Evolutionary conservation across 2,888 invertebrate species (phyloP), one percentile per base, ranked within the genome.

Genomic region (Calliphora vomitoria): DNA sequence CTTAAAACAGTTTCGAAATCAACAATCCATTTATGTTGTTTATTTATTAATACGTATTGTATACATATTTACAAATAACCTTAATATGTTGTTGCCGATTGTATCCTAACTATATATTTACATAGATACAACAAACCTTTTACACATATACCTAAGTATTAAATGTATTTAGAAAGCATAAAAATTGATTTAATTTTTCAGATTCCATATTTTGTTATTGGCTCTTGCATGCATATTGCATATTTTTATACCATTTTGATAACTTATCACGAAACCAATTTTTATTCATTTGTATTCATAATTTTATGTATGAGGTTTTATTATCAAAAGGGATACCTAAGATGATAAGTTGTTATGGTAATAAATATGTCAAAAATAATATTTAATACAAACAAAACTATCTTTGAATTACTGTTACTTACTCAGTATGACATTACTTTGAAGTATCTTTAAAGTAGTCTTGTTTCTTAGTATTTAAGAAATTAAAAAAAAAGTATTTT

Each of bases 1-100:
- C 53, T 8, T 18, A 18, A 25, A 25, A 31, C 41, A n/a, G 62
- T 78, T 62, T 82, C 31, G 5, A 55, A 75, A 78, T 72, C 62
- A 80, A 44, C 80, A 76, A 71, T 60, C n/a, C 13, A 64, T 75
- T 83, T 83, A 71, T 78, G 44, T 75, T 83, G 55, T 80, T 78
- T 78, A 72, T 74, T 82, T 86, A 82, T 79, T 80, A 62, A 18
- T 80, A 38, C 60, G 62, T 62, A 60, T 60, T 50, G 10, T 20
- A 55, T 55, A 20, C 15, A 53, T 20, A 55, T 20, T 55, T 15
- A 58, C 58, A 60, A 71, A 72, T 41, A 62, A 58, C 8, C 41
- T 72, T 64, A 79, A 79, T 72, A 55, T 55, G 55, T 69, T 75
- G 44, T 47, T 68, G n/a, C 38, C 25, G 20, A 74, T 74, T 58